Evolutionary conservation across 2,113 vertebrate species (phyloP).

Genomic region (Odocoileus virginianus): DNA sequence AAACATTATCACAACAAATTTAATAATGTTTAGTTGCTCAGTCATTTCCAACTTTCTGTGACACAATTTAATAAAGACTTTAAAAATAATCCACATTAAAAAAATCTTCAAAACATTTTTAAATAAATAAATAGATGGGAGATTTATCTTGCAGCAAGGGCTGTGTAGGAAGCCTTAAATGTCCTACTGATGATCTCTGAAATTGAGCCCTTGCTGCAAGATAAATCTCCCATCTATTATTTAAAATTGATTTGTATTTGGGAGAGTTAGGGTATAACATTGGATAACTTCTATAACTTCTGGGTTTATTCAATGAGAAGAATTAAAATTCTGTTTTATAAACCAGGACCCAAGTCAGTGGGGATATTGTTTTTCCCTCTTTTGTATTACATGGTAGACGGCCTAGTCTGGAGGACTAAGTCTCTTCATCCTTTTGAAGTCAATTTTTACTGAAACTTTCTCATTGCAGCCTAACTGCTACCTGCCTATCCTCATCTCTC

Average conservation of each 20-base stretch:
- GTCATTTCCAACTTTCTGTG: not conserved
- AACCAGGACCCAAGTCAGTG: not conserved
- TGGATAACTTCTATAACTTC: not conserved
- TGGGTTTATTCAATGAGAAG: not conserved
- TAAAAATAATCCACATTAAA: not conserved
- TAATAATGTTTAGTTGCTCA: not conserved
- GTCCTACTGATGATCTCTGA: not conserved
- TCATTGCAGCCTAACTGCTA: not conserved
- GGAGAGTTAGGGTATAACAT: not conserved
- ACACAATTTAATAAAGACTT: not conserved
- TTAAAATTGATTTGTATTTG: not conserved
- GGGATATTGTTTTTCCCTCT: not conserved
- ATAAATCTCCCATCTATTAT: too few species aligned
- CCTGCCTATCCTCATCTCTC: not conserved
- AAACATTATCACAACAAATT: not conserved
- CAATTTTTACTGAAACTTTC: not conserved
- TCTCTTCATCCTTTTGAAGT: not conserved
- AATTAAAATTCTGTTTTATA: not conserved
- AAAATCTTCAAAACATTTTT: not conserved
- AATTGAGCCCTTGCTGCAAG: not conserved
- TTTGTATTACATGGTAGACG: not conserved
- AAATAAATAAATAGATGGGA: slow-evolving; percentile 7
- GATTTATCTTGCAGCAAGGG: not conserved
- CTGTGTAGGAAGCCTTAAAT: not conserved
- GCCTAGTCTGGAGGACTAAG: not conserved